Conservation (phyloP, 2,797 vertebrate species). For the Xyrichtys novacula region DNA sequence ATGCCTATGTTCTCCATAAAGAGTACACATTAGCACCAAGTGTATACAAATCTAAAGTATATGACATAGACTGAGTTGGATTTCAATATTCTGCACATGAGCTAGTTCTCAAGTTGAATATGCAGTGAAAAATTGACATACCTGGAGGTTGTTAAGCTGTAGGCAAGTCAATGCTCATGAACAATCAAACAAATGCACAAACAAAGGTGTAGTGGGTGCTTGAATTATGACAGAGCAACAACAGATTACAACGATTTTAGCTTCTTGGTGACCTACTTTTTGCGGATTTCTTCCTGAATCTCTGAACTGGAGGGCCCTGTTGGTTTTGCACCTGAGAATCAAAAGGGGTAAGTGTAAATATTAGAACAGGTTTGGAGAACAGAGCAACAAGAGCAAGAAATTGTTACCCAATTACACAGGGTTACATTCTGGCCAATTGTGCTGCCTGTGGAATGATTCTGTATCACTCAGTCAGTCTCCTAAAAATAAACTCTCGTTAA, state of each 20-base stretch:
- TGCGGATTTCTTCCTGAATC: constrained; percentile 78
- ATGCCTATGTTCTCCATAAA: constrained; percentile 22
- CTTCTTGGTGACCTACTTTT: constrained; percentile 72
- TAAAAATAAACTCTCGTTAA: not conserved
- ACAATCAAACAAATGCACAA: not conserved
- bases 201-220: not conserved
- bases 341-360: constrained; percentile 11
- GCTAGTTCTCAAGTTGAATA: not conserved
- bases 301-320: constrained; percentile 65
- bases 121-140: not conserved
- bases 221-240: not conserved
- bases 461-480: not conserved
- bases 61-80: not conserved
- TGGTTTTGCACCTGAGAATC: constrained; percentile 64
- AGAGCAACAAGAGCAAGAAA: not conserved
- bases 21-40: constrained; percentile 10
- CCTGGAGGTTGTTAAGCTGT: not conserved
- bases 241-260: not conserved
- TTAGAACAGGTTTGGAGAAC: not conserved
- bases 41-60: too few species aligned
- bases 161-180: not conserved
- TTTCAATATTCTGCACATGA: not conserved
- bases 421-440: not conserved
- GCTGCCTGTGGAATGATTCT: not conserved
- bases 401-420: not conserved